Percentiles rank a stretch among this genome's conserved stretches.
Conservation (phyloP, 2,113 vertebrate genomes). For the Prionailurus viverrinus region DNA sequence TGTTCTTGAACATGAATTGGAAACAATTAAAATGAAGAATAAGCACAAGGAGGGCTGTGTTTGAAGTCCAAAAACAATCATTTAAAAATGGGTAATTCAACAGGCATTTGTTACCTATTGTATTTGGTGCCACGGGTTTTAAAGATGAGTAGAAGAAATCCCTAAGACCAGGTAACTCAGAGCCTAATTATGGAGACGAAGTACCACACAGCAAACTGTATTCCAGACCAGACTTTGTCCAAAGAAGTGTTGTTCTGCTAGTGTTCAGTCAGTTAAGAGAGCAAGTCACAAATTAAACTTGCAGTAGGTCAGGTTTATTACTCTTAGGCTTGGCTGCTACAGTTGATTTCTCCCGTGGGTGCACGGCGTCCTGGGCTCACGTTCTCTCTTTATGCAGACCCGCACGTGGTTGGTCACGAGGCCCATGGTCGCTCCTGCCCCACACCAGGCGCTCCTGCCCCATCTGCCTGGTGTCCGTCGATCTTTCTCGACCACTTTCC, state of each 20-base stretch:
- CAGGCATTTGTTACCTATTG: neutral
- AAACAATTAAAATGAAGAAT: neutral
- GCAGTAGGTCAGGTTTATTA: neutral
- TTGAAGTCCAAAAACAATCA: neutral
- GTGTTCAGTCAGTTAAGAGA: neutral
- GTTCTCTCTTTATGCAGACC: neutral
- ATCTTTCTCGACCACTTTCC: neutral
- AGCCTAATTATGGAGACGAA: neutral
- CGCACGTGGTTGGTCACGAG: fast-evolving
- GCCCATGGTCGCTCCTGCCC: fast-evolving
- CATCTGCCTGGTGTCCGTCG: neutral
- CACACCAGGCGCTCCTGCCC: neutral
- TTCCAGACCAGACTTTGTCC: neutral
- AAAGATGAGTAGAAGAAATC: neutral
- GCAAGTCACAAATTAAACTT: neutral
- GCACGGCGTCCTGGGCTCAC: neutral
- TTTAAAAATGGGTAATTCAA: neutral
- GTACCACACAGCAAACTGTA: neutral
- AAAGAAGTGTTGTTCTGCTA: neutral
- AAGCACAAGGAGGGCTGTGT: neutral
- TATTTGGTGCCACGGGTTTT: neutral
- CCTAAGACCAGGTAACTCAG: too few species aligned
- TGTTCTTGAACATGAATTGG: neutral
- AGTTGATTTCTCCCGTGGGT: neutral
- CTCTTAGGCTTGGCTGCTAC: neutral